Conservation (phyloP, 2,113 vertebrate species). For the Entomyzon cyanotis region DNA sequence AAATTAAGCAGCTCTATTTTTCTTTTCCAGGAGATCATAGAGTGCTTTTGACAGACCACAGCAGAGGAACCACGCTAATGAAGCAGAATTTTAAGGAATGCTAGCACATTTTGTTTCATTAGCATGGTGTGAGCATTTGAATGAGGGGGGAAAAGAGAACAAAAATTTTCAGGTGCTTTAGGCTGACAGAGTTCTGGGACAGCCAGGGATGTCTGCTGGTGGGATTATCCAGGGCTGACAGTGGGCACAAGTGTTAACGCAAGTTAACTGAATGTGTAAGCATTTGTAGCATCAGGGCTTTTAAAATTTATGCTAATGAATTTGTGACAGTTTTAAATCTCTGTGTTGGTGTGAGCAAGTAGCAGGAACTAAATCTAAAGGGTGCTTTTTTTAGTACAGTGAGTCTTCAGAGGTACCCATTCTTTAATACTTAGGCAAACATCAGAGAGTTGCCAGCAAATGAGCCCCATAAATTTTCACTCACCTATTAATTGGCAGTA, state of each 20-base stretch:
- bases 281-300: background rate
- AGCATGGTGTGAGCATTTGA: background rate
- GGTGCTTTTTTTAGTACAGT: background rate
- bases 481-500: background rate
- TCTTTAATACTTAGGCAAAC: background rate
- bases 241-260: background rate
- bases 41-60: background rate
- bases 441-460: background rate
- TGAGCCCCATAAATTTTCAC: background rate
- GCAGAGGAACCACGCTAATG: background rate
- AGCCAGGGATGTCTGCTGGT: background rate
- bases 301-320: background rate
- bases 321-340: background rate
- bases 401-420: background rate
- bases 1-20: background rate
- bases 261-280: background rate
- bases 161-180: background rate
- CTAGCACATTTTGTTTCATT: background rate
- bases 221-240: background rate
- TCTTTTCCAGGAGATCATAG: background rate
- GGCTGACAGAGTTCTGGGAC: background rate
- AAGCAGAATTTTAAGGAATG: background rate
- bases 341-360: background rate
- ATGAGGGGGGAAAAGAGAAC: fast-evolving
- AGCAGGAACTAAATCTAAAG: background rate